Conservation (phyloP, 2,113 vertebrate species). For the Pterocles burchelli region DNA sequence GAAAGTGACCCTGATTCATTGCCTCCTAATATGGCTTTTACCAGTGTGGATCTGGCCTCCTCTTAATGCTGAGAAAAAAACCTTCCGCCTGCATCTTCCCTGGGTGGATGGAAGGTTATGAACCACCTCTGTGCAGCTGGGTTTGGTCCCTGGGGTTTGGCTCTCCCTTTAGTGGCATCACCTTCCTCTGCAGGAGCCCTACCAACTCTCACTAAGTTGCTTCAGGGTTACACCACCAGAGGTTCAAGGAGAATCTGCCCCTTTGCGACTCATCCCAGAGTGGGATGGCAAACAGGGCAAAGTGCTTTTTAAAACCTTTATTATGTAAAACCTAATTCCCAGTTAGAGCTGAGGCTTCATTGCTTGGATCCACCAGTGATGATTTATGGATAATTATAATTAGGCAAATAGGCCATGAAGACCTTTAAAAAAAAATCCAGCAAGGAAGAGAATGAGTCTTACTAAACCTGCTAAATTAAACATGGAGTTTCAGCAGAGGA, state of each 20-base stretch:
- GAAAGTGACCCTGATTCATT: rapidly evolving
- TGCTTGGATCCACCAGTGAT: background rate
- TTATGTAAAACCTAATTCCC: slow-evolving; percentile 6
- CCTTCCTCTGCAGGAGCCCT: background rate
- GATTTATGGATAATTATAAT: slow-evolving; percentile 52
- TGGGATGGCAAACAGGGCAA: background rate
- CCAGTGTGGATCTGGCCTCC: background rate
- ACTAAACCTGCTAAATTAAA: slow-evolving; percentile 15
- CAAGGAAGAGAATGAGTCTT: slow-evolving; percentile 18
- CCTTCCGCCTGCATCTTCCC: background rate
- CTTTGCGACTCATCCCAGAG: background rate
- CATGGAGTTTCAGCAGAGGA: background rate
- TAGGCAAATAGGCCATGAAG: slow-evolving; percentile 32
- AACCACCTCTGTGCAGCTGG: rapidly evolving
- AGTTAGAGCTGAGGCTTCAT: background rate
- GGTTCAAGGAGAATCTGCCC: background rate
- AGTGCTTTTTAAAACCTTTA: background rate
- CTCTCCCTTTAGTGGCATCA: background rate
- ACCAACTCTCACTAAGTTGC: rapidly evolving
- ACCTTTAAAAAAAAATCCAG: slow-evolving; percentile 5
- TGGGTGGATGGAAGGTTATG: background rate
- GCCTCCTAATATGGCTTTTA: background rate
- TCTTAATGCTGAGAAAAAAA: background rate
- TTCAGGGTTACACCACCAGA: background rate
- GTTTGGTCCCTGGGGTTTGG: background rate